phyloP scores from a whole-genome alignment of 2,888 invertebrate species.

The Syritta pipiens region DNA sequence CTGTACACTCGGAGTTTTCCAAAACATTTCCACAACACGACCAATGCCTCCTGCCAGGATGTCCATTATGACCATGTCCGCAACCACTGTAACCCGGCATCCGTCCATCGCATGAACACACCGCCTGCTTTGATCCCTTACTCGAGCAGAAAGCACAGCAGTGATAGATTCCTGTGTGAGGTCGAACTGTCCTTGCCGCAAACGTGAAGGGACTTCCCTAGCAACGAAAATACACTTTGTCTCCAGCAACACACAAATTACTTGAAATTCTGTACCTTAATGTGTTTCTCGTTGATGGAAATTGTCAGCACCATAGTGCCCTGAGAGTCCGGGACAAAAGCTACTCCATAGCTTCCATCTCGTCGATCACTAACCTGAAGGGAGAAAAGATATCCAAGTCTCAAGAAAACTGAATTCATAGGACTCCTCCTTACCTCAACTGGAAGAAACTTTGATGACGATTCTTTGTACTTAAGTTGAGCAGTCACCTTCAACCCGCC shows the following conservation, averaged over 20 bases:
- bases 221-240: slow-evolving; percentile 53
- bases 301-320: slow-evolving; percentile 84
- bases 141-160: slow-evolving; percentile 91
- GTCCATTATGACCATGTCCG: slow-evolving; percentile 89
- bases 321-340: slow-evolving; percentile 83
- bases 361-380: slow-evolving; percentile 82
- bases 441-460: slow-evolving; percentile 78
- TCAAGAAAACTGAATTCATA: slow-evolving; percentile 13
- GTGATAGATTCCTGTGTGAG: slow-evolving; percentile 87
- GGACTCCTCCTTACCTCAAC: slow-evolving; percentile 79
- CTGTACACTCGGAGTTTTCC: slow-evolving; percentile 83
- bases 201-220: slow-evolving; percentile 86
- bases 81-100: slow-evolving; percentile 90
- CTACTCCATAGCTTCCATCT: slow-evolving; percentile 84
- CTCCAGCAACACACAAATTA: no score
- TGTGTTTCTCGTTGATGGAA: slow-evolving; percentile 83
- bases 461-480: slow-evolving; percentile 81
- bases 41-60: slow-evolving; percentile 90
- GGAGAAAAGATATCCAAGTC: slow-evolving; percentile 71
- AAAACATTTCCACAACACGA: slow-evolving; percentile 87
- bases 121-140: slow-evolving; percentile 84
- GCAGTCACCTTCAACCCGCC: slow-evolving; percentile 84
- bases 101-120: slow-evolving; percentile 86
- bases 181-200: slow-evolving; percentile 82
- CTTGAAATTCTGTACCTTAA: slow-evolving; percentile 80